These are phyloP conservation scores for Platycercus adscitus DNA, from an alignment of 2,113 vertebrate genomes.

Conservation along the genomic window DNA sequence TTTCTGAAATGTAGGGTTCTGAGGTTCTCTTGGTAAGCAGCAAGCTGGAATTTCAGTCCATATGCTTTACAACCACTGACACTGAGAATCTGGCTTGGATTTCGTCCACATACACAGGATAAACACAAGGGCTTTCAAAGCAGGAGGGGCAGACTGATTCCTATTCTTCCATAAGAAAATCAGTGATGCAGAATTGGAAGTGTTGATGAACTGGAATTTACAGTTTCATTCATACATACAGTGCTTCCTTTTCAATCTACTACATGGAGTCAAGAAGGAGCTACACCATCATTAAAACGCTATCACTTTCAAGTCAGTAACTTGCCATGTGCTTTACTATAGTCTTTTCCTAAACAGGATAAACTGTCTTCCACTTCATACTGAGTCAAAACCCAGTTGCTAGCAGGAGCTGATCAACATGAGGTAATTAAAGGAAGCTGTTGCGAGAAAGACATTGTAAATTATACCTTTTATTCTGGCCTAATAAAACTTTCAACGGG, in stretches of 20 bases:
- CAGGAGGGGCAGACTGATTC: not conserved
- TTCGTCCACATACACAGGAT: not conserved
- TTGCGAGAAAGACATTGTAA: not conserved
- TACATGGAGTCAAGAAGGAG: not conserved
- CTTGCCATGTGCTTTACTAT: not conserved
- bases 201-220: not conserved
- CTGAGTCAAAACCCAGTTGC: not conserved
- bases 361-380: not conserved
- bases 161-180: not conserved
- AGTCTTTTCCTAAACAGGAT: not conserved
- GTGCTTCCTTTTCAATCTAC: not conserved
- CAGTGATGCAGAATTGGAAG: not conserved
- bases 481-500: not conserved
- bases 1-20: not conserved
- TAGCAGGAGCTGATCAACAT: not conserved
- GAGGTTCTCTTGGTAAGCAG: not conserved
- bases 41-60: not conserved
- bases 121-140: not conserved
- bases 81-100: not conserved
- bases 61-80: not conserved
- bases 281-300: not conserved
- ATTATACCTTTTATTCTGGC: not conserved
- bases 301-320: not conserved
- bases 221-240: not conserved
- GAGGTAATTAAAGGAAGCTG: not conserved